phyloP scores from a whole-genome alignment of 2,888 invertebrate species.

The Pycnomerus fuliginosus region DNA sequence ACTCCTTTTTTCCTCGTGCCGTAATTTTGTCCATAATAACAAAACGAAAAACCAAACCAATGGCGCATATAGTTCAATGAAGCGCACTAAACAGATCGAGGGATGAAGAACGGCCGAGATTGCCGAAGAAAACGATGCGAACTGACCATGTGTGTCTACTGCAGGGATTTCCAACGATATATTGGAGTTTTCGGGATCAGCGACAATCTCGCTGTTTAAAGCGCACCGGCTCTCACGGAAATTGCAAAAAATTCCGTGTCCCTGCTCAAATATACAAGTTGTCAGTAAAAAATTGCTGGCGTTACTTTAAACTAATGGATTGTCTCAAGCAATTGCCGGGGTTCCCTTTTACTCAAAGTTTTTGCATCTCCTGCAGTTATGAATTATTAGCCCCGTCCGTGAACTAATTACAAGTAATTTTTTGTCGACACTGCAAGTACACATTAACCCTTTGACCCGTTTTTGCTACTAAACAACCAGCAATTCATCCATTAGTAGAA shows the following conservation, averaged over 20 bases:
- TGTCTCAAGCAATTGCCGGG: slow-evolving; percentile 30
- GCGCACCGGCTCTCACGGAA: slow-evolving; percentile 10
- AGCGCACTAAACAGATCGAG: slow-evolving; percentile 52
- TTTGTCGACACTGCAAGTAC: too few relatives aligned
- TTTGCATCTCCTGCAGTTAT: slow-evolving; percentile 27
- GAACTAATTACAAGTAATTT: slow-evolving; percentile 9
- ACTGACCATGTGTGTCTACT: too few relatives aligned
- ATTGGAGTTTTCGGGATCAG: too few relatives aligned
- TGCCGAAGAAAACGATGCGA: slow-evolving; percentile 44
- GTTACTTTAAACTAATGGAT: slow-evolving; percentile 30
- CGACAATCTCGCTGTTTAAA: too few relatives aligned
- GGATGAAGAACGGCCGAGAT: slow-evolving; percentile 46
- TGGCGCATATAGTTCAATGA: slow-evolving; percentile 51
- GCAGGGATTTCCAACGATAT: too few relatives aligned
- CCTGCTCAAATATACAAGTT: slow-evolving; percentile 31
- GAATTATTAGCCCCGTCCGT: slow-evolving; percentile 19
- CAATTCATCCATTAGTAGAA: too few relatives aligned
- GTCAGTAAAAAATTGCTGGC: slow-evolving; percentile 33
- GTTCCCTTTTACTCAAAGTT: slow-evolving; percentile 27
- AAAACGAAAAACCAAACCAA: slow-evolving; percentile 46
- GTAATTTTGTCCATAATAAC: too few relatives aligned
- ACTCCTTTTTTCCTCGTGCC: too few relatives aligned
- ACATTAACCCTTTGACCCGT: too few relatives aligned
- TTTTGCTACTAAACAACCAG: too few relatives aligned
- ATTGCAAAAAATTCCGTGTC: slow-evolving; percentile 18